A percentile compares a stretch with the other conserved stretches of the same genome.
Evolutionary conservation across 2,888 invertebrate species (phyloP).

Genomic region (Morpho achilles): DNA sequence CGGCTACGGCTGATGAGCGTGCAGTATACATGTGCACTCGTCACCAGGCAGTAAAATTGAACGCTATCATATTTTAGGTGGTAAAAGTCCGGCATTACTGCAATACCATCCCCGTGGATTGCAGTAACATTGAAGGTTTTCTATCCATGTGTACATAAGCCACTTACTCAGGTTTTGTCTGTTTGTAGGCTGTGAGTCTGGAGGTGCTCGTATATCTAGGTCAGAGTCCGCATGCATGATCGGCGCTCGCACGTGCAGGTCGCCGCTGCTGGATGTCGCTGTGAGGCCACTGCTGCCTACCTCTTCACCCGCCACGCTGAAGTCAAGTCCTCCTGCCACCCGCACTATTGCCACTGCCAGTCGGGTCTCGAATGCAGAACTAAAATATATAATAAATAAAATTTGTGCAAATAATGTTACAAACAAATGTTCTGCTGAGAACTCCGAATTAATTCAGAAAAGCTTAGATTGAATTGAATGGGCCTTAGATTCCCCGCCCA

Average conservation of each 20-base stretch:
- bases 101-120: too few species aligned
- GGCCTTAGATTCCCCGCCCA: too few species aligned
- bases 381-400: conserved; percentile 37
- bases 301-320: conserved; percentile 73
- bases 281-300: conserved; percentile 53
- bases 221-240: conserved; percentile 87
- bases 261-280: conserved; percentile 60
- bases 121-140: neutral
- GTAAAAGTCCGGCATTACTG: too few species aligned
- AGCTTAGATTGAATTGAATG: too few species aligned
- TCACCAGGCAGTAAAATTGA: too few species aligned
- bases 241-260: conserved; percentile 58
- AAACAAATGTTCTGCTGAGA: too few species aligned
- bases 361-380: conserved; percentile 95
- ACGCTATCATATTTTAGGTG: too few species aligned
- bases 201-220: conserved; percentile 75
- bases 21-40: too few species aligned
- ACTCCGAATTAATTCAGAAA: too few species aligned
- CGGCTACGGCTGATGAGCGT: too few species aligned
- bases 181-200: conserved; percentile 46
- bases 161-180: conserved; percentile 55
- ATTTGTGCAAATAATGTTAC: neutral
- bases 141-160: neutral
- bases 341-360: conserved; percentile 94
- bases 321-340: conserved; percentile 91